Percentiles rank a stretch among this genome's conserved stretches.
These are phyloP conservation scores for Larimichthys polyactis DNA, from an alignment of 2,113 vertebrate genomes.

Conservation along the genomic window DNA sequence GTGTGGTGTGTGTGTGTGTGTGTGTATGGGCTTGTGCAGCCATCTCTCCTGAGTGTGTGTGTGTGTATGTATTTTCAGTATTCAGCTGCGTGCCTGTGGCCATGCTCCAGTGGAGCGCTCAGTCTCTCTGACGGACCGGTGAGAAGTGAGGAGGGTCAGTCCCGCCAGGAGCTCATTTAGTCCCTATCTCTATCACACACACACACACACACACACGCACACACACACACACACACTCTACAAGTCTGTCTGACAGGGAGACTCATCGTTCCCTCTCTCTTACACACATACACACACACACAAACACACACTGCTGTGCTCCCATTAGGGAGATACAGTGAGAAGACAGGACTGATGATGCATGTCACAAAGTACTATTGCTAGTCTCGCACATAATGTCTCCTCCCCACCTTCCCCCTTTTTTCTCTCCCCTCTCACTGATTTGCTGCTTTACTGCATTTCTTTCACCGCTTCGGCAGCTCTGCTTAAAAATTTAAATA, in stretches of 20 bases:
- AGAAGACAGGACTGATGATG: constrained; percentile 73
- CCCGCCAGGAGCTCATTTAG: constrained; percentile 77
- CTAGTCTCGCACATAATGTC: constrained; percentile 51
- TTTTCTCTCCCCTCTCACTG: constrained; percentile 20
- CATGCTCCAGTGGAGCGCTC: constrained; percentile 80
- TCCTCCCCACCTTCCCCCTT: background rate
- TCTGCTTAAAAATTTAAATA: constrained; percentile 23
- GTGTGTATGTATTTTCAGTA: constrained; percentile 63
- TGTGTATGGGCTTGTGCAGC: constrained; percentile 19
- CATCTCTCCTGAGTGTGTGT: constrained; percentile 25
- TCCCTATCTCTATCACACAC: constrained; percentile 75
- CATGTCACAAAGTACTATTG: constrained; percentile 68
- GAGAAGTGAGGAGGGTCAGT: constrained; percentile 78
- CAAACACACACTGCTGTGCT: constrained; percentile 51
- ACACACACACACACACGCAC: constrained; percentile 60
- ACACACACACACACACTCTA: constrained; percentile 33
- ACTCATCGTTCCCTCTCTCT: constrained; percentile 41
- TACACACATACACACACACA: constrained; percentile 16
- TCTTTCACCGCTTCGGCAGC: constrained; percentile 6
- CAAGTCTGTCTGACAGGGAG: constrained; percentile 54
- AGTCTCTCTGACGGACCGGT: constrained; percentile 77
- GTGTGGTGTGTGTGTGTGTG: background rate
- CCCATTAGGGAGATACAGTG: constrained; percentile 73
- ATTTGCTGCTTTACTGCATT: constrained; percentile 16
- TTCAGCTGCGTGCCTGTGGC: constrained; percentile 67